phyloP scores from a whole-genome alignment of 2,888 invertebrate genomes.

The Nymphalis urticae region DNA sequence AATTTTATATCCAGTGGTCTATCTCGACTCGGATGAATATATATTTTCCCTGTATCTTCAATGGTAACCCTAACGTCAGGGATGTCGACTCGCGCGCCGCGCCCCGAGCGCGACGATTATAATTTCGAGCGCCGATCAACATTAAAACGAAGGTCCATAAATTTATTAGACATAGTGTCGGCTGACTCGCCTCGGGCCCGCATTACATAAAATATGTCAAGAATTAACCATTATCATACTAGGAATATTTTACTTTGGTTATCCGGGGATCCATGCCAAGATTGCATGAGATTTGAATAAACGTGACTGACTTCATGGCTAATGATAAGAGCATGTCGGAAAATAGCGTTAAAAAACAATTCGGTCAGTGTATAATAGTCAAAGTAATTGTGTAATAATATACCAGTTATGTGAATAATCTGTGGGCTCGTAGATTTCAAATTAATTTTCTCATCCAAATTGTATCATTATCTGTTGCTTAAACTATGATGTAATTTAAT shows the following conservation, averaged over 20 bases:
- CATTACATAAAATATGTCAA: slow-evolving; percentile 80
- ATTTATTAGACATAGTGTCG: slow-evolving; percentile 82
- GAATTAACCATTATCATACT: slow-evolving; percentile 79
- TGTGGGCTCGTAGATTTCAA: slow-evolving; percentile 29
- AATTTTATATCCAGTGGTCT: background rate
- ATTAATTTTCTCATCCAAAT: slow-evolving; percentile 35
- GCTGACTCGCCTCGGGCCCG: slow-evolving; percentile 70
- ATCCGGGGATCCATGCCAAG: slow-evolving; percentile 54
- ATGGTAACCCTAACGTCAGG: slow-evolving; percentile 16
- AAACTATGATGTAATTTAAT: slow-evolving; percentile 18
- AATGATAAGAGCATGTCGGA: slow-evolving; percentile 34
- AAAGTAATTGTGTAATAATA: slow-evolving; percentile 35
- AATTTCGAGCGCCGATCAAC: slow-evolving; percentile 80
- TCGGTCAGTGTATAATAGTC: slow-evolving; percentile 34
- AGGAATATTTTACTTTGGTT: slow-evolving; percentile 64
- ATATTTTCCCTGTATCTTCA: slow-evolving; percentile 1
- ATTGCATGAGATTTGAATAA: slow-evolving; percentile 51
- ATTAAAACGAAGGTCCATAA: slow-evolving; percentile 80
- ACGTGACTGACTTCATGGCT: slow-evolving; percentile 48
- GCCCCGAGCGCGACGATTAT: slow-evolving; percentile 78
- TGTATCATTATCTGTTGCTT: slow-evolving; percentile 32
- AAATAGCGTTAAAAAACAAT: slow-evolving; percentile 31
- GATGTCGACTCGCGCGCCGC: slow-evolving; percentile 52
- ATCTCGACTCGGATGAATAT: background rate
- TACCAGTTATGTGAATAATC: slow-evolving; percentile 30